Evolutionary conservation across 1,140 invertebrate genomes (phyloP), one percentile per base, ranked within the genome.

Genomic region (Eumeta japonica): DNA sequence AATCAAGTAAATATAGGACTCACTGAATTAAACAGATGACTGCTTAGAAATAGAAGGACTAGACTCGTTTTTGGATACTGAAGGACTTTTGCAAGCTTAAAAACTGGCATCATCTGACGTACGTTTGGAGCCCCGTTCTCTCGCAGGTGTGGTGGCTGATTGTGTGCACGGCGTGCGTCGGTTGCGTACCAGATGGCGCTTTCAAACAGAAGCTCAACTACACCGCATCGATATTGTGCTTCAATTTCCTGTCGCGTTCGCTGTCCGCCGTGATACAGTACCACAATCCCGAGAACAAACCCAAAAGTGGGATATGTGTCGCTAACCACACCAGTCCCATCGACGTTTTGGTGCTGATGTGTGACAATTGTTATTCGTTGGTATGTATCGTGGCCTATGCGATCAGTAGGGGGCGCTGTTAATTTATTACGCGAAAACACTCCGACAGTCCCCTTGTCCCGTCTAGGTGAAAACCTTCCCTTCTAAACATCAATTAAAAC

Each of bases 291-390:
- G 82, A 89, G 58, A 90, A 94, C 71, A 81, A 80, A 45, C 91
- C 92, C 16, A 76, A 79, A 41, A 78, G 70, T 16, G 94, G 95
- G 18, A 98, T 99, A 55, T 98, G 96, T 78, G 97, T 99, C 12
- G 97, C 97, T 32, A 99, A 99, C 80, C 97, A 99, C 73, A 99
- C 97, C 1, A 97, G 94, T 39, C 97, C 97, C 1, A 96, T 99
- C 46, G 97, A 99, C 76, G 94, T 94, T 28, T 81, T 99, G 39
- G 87, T 99, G 44, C 81, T 99, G 28, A 94, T 95, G 82, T 94
- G 92, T 78, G 96, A 99, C 78, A 96, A 95, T 70, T 90, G 90
- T 57, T 99, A 99, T 78, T 96, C 95, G 27, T 79, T 99, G 90
- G 94, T 98, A 84, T 73, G 84, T 80, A 11, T 16, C 32, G 10